These are phyloP conservation scores for Eunapius fragilis DNA, from an alignment of 37 sponge, comb jelly and placozoan species.

Conservation along the genomic window DNA sequence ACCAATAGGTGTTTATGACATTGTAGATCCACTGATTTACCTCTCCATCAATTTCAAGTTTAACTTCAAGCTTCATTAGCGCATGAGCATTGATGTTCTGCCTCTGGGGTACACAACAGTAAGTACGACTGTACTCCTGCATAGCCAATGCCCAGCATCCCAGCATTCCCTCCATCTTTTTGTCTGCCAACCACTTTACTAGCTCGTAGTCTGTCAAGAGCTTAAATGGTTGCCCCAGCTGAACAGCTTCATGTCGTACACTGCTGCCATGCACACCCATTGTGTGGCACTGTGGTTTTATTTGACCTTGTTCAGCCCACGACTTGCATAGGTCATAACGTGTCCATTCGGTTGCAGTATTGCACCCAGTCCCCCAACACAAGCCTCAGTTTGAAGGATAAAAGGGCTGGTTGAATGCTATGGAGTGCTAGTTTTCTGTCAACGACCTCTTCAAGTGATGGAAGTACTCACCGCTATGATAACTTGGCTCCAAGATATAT, in stretches of 20 bases:
- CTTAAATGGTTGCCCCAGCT: conserved; percentile 44
- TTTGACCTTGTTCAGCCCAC: conserved; percentile 42
- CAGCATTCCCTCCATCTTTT: conserved; percentile 61
- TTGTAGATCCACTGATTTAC: no score
- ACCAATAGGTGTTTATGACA: no score
- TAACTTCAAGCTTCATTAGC: no score
- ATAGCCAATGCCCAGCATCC: conserved; percentile 50
- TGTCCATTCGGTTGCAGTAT: conserved; percentile 51
- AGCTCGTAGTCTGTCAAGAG: conserved; percentile 54
- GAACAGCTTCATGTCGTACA: conserved; percentile 58
- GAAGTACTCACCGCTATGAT: conserved; percentile 34
- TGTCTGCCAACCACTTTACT: conserved; percentile 56
- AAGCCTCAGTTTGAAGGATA: conserved; percentile 51
- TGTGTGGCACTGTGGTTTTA: conserved; percentile 40
- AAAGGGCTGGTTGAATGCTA: conserved; percentile 25
- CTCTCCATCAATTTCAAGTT: no score
- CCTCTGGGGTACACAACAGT: conserved; percentile 40
- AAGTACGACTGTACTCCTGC: conserved; percentile 57
- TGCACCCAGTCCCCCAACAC: no score
- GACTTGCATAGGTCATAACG: conserved; percentile 45
- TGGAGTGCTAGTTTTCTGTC: conserved; percentile 32
- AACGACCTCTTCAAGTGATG: conserved; percentile 40
- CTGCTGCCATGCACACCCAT: conserved; percentile 40
- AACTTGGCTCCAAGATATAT: no score
- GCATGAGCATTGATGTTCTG: conserved; percentile 63